Evolutionary conservation across 2,888 invertebrate genomes (phyloP).

Genomic region (Diarsia brunnea): DNA sequence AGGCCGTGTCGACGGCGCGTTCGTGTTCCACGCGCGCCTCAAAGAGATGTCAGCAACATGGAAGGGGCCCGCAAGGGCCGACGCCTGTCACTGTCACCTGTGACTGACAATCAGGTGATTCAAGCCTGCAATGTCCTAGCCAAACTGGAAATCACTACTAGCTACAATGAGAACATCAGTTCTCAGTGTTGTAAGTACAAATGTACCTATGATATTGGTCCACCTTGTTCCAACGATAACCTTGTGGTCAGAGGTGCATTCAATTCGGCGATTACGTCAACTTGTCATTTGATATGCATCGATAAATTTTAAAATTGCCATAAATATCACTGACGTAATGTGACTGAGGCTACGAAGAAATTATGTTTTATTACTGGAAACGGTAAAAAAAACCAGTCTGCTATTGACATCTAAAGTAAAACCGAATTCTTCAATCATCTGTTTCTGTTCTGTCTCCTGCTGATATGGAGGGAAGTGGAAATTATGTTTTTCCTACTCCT

Average conservation of each 20-base stretch:
- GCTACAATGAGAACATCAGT: background rate
- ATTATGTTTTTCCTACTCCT: too few relatives aligned
- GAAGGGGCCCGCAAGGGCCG: too few relatives aligned
- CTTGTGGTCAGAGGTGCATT: slow-evolving; percentile 33
- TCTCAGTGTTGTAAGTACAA: background rate
- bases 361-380: background rate
- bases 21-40: too few relatives aligned
- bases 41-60: too few relatives aligned
- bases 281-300: slow-evolving; percentile 29
- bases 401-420: background rate
- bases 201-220: slow-evolving; percentile 39
- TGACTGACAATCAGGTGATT: too few relatives aligned
- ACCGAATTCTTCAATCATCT: background rate
- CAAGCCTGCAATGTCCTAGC: too few relatives aligned
- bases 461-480: too few relatives aligned
- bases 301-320: slow-evolving; percentile 7
- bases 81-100: too few relatives aligned
- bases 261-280: slow-evolving; percentile 23
- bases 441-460: too few relatives aligned
- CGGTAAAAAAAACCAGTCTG: background rate
- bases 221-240: slow-evolving; percentile 48
- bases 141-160: too few relatives aligned
- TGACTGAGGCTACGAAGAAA: background rate
- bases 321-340: background rate
- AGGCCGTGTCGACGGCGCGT: too few relatives aligned